Percentiles rank a stretch among this genome's conserved stretches.
Conservation (phyloP, 2,113 vertebrate species). For the Calonectris borealis region DNA sequence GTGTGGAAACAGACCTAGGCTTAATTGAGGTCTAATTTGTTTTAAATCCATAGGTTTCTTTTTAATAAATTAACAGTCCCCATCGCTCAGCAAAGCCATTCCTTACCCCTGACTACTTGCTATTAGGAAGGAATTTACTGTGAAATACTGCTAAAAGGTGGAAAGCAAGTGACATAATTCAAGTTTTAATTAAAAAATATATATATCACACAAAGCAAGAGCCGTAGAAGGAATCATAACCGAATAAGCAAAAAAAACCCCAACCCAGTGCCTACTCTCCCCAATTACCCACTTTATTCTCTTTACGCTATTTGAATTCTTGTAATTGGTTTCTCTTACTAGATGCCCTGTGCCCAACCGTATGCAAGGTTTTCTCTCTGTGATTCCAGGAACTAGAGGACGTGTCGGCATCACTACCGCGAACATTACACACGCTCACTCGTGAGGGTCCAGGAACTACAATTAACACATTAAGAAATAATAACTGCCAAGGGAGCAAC, state of each 20-base stretch:
- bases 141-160: slow-evolving; percentile 60
- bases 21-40: slow-evolving; percentile 62
- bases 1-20: neutral
- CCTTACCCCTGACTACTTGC: slow-evolving; percentile 37
- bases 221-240: neutral
- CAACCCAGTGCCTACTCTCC: neutral
- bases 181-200: slow-evolving; percentile 58
- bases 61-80: slow-evolving; percentile 59
- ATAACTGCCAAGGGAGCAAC: slow-evolving; percentile 64
- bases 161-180: slow-evolving; percentile 55
- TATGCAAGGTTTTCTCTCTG: neutral
- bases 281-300: neutral
- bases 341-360: neutral
- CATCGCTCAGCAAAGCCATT: slow-evolving; percentile 51
- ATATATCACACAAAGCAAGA: slow-evolving; percentile 42
- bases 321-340: slow-evolving; percentile 22
- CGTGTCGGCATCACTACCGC: neutral
- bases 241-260: neutral
- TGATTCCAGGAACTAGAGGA: neutral
- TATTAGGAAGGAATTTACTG: slow-evolving; percentile 57
- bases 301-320: slow-evolving; percentile 18
- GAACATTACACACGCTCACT: slow-evolving; percentile 11
- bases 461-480: slow-evolving; percentile 72
- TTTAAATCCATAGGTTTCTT: slow-evolving; percentile 60
- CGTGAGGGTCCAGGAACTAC: slow-evolving; percentile 34